A percentile compares a stretch with the other conserved stretches of the same genome.
Conservation (phyloP, 1,140 invertebrate genomes). For the Diabrotica undecimpunctata region DNA sequence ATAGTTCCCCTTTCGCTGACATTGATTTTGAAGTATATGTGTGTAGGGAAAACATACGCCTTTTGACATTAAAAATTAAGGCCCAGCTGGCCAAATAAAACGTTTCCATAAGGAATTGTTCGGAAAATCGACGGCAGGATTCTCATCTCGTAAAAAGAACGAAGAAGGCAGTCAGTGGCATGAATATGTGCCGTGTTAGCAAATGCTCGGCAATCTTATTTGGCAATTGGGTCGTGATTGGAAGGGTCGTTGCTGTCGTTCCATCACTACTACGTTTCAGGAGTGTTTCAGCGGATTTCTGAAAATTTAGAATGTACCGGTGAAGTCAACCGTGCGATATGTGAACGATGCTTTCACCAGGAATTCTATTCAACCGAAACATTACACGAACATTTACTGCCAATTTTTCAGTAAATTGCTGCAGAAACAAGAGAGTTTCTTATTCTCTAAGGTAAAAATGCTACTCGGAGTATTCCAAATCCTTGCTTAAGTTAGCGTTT, state of each 20-base stretch:
- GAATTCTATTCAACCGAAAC: slow-evolving; percentile 9
- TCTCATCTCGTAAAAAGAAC: too few relatives aligned
- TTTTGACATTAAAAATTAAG: too few relatives aligned
- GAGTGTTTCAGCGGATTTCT: slow-evolving; percentile 16
- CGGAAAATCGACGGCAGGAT: too few relatives aligned
- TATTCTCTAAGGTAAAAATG: background rate
- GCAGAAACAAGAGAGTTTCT: background rate
- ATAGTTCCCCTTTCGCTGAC: too few relatives aligned
- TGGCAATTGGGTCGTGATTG: slow-evolving; percentile 17
- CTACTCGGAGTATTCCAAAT: background rate
- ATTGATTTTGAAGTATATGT: too few relatives aligned
- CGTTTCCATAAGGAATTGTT: too few relatives aligned
- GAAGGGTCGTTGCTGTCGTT: slow-evolving; percentile 3
- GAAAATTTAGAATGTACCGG: background rate
- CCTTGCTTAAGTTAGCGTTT: too few relatives aligned
- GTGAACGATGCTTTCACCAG: slow-evolving; percentile 6
- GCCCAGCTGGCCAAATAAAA: too few relatives aligned
- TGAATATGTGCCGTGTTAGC: slow-evolving; percentile 14
- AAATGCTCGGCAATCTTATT: slow-evolving; percentile 19
- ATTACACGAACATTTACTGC: background rate
- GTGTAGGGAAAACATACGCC: too few relatives aligned
- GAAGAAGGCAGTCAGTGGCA: background rate
- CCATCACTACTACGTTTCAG: slow-evolving; percentile 14
- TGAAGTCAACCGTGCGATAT: slow-evolving; percentile 15
- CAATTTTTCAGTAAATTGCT: background rate